Base-by-base conservation (phyloP, 1,140 invertebrate species). In the Aphelinus certus region DNA sequence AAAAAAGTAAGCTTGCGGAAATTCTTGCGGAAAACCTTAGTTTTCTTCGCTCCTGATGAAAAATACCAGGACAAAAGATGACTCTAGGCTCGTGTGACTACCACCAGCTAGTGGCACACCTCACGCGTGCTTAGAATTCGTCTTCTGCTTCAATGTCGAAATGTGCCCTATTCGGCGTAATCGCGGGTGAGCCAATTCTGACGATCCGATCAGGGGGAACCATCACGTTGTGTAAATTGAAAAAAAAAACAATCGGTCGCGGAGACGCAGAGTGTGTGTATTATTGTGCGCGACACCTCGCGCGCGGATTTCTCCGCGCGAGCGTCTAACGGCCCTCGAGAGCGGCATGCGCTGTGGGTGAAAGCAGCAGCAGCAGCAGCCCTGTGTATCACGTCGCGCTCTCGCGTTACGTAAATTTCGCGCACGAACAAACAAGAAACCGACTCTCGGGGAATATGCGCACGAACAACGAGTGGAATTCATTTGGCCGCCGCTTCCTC, bases 321-420 rank as follows among this genome's bases (percentile, higher is more conserved):
- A 10, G 26, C 26, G 26, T 26, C 26, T 26, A 43, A 51, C 46
- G 58, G 3, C 46, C 53, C 46, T 43, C 58, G 57, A 51, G 51
- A 61, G 47, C 46, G 55, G 3, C 43, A 47, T 53, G 67, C 73
- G 68, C 73, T 26, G 26, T 26, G 74, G 74, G 74, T 75, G 74
- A 75, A 75, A 75, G 74, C 53, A 55, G 53, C 5, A 10, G 53
- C 53, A 55, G 10, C 5, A 10, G 7, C 57, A 60, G 57, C 26
- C 3, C 57, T n/a, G 9, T 63, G 42, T 45, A 43, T 53, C 51
- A 53, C 51, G n/a, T 63, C 26, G 61, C 4, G 9, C 4, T 53
- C 10, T 45, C 45, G 64, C 64, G 68, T 78, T 78, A 78, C 77
- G 77, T 78, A 78, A 75, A 75, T 75, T 78, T 75, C 61, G 77